Percentiles rank a stretch among this genome's conserved stretches.
Evolutionary conservation across 1,140 invertebrate genomes (phyloP).

Genomic region (Orchestia grillus): DNA sequence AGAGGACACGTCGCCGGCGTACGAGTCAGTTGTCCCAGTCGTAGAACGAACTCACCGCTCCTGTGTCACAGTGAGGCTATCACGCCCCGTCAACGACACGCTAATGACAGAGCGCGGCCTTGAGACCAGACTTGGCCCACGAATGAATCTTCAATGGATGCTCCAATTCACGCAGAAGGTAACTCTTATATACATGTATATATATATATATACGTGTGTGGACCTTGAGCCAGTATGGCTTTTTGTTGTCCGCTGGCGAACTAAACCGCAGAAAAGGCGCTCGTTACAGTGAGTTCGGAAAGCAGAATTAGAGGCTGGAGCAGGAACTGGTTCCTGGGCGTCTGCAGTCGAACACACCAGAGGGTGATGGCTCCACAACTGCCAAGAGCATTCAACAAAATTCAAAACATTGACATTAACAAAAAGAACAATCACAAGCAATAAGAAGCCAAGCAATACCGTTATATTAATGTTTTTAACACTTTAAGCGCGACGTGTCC

Average conservation of each 20-base stretch:
- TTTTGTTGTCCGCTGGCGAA: background rate
- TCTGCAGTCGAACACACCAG: background rate
- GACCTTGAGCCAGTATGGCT: background rate
- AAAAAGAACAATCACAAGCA: background rate
- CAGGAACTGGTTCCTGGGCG: background rate
- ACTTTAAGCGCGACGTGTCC: too few species aligned
- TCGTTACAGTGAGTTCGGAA: background rate
- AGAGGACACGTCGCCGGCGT: background rate
- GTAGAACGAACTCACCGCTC: background rate
- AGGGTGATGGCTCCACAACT: background rate
- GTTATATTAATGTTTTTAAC: too few species aligned
- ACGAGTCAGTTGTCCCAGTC: background rate
- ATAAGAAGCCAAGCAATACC: background rate
- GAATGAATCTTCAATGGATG: background rate
- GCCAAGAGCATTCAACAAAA: background rate
- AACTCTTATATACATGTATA: background rate
- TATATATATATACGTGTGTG: background rate
- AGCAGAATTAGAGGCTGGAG: conserved; percentile 28
- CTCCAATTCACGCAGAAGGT: background rate
- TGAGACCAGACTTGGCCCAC: background rate
- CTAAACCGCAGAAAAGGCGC: conserved; percentile 1
- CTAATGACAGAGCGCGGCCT: background rate
- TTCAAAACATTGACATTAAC: background rate
- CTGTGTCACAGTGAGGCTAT: background rate
- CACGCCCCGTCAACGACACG: background rate